Evolutionary conservation across 2,113 vertebrate genomes (phyloP), one percentile per base, ranked within the genome.

Genomic region (Pluvialis apricaria): DNA sequence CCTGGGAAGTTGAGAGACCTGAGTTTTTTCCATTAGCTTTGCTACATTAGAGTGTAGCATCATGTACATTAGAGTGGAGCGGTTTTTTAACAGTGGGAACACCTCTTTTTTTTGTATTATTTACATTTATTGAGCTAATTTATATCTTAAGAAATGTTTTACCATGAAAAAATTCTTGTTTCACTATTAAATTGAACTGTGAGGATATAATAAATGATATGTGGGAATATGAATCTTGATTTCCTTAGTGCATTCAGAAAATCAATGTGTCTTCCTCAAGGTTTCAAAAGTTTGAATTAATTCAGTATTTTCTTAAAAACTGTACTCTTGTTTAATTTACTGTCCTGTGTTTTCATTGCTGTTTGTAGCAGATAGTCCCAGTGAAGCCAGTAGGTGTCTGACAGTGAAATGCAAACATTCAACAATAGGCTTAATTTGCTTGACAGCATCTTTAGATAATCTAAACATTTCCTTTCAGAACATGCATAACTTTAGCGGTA

Each of bases 381-480:
- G 54, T 68, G 91, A 96, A 96, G 60, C 51, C 0, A 2, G 88
- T 89, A 73, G n/a, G 36, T 92, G 44, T 94, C 66, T 86, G 65
- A 61, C 58, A 54, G 38, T 73, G 91, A 96, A 84, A 81, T 83
- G 34, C 47, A 94, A 95, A 91, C 77, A 78, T 78, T 94, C 65
- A 89, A 38, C 71, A 93, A 86, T 47, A 93, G 60, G 71, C 38
- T 95, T 94, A 92, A 91, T 96, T 94, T 81, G 5, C 66, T 58
- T 73, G 82, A 91, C 68, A 91, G 55, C 60, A 81, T 90, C 69
- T 97, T 80, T 60, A 92, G 91, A 80, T 92, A 96, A 94, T 94
- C 78, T 90, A 77, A 96, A 72, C 13, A 84, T 91, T 97, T 82
- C 82, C 68, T 85, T 95, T 92, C 60, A 78, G 92, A 95, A 82